Base-by-base conservation (phyloP, 2,888 invertebrate species). In the Vanessa cardui region DNA sequence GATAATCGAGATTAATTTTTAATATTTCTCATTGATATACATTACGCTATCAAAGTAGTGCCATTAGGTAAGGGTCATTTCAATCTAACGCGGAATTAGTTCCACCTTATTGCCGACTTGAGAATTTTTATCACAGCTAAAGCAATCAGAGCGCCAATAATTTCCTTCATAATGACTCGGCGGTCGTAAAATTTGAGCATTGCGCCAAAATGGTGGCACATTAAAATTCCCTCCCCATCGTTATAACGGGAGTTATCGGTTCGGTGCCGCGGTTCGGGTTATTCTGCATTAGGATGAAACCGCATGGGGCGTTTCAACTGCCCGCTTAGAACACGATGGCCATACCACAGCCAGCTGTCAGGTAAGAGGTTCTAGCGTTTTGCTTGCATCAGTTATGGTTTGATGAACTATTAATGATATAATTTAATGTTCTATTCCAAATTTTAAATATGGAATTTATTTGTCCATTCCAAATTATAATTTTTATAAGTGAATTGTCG, bases 141-240 rank as follows among this genome's bases (percentile, higher is more conserved):
- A 89, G 92, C 91, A 92, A 92, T 92, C 92, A 92, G 90, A 90
- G 90, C 88, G 89, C 92, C 92, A 90, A 92, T 92, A 92, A 92
- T 92, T 92, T 91, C 92, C 89, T 88, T 92, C 91, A 91, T 92
- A 92, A 92, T 92, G 92, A 92, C 91, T 87, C 79, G 81, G 84
- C 77, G 90, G 86, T 90, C 92, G 88, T 92, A 92, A 92, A 92
- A 92, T 92, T 92, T 92, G 90, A 92, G 91, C 92, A 90, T 90
- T 91, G 92, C 90, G 91, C 91, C 90, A 90, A 91, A 92, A 92
- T 92, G 92, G 92, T 90, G 89, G 90, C 85, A 89, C 92, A 92
- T 92, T 92, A 92, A 92, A 92, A 92, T 92, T 92, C 92, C 87
- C 92, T 86, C 92, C 90, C 91, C 86, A 87, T 89, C 91, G 92